Conservation (phyloP, 2,113 vertebrate species). For the Caloenas nicobarica region DNA sequence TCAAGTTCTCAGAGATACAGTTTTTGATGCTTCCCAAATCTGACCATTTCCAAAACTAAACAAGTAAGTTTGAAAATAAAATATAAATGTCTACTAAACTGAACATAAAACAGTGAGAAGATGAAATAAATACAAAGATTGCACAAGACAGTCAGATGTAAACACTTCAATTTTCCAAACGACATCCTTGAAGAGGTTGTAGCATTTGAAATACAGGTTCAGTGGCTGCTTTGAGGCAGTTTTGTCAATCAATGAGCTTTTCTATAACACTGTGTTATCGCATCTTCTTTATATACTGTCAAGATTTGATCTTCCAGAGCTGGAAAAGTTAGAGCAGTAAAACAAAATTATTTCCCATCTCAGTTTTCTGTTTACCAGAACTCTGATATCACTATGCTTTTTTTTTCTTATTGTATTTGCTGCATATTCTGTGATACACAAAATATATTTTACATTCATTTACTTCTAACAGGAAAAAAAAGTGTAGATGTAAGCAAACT, state of each 20-base stretch:
- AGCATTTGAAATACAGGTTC: conserved; percentile 68
- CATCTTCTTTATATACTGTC: conserved; percentile 73
- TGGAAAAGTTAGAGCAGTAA: conserved; percentile 65
- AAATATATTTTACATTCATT: background rate
- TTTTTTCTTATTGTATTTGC: background rate
- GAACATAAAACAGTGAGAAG: conserved; percentile 81
- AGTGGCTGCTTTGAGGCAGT: conserved; percentile 70
- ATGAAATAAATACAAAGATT: conserved; percentile 94
- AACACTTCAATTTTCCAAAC: conserved; percentile 80
- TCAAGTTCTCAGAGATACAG: conserved; percentile 62
- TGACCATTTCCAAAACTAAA: conserved; percentile 55
- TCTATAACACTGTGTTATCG: conserved; percentile 53
- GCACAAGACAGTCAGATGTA: conserved; percentile 86
- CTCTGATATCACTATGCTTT: background rate
- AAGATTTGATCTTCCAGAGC: conserved; percentile 99
- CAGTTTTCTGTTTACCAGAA: background rate
- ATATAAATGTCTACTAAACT: conserved; percentile 75
- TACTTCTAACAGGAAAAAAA: background rate
- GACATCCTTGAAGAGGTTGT: conserved; percentile 62
- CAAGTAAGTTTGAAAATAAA: conserved; percentile 76
- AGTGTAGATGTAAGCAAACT: background rate
- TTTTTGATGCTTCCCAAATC: conserved; percentile 70
- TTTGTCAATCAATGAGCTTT: conserved; percentile 56
- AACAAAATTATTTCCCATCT: background rate
- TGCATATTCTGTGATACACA: background rate